Percentiles rank a stretch among this genome's conserved stretches.
phyloP scores from a whole-genome alignment of 2,797 vertebrate species.

The Picus viridis region DNA sequence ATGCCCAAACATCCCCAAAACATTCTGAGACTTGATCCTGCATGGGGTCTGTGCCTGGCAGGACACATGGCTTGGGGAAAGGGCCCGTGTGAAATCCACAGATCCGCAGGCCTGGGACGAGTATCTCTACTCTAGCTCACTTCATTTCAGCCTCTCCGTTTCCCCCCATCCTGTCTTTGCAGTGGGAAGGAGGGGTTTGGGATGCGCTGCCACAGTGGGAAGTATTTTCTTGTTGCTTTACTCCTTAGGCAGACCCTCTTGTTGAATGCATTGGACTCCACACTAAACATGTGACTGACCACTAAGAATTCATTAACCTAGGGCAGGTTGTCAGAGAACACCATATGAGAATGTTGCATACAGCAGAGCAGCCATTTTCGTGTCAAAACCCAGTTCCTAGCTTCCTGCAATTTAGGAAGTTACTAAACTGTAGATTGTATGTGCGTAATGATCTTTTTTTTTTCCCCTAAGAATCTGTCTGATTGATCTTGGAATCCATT shows the following conservation, averaged over 20 bases:
- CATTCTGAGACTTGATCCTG: too few species aligned
- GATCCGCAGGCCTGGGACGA: too few species aligned
- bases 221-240: not conserved
- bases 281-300: rapidly evolving
- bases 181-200: too few species aligned
- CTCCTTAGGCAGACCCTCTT: not conserved
- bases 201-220: too few species aligned
- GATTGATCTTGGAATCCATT: not conserved
- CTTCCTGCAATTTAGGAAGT: not conserved
- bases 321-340: not conserved
- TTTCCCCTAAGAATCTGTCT: not conserved
- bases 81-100: too few species aligned
- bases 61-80: too few species aligned
- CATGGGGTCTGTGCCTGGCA: too few species aligned
- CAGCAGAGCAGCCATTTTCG: not conserved
- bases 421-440: not conserved
- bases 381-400: not conserved
- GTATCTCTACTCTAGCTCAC: too few species aligned
- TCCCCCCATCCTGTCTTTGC: too few species aligned
- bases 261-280: not conserved
- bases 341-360: too few species aligned
- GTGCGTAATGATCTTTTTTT: not conserved
- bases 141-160: too few species aligned
- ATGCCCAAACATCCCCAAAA: too few species aligned
- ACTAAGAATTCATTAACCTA: not conserved